These are phyloP conservation scores for Notolabrus celidotus DNA, from an alignment of 2,797 vertebrate species.

Conservation along the genomic window DNA sequence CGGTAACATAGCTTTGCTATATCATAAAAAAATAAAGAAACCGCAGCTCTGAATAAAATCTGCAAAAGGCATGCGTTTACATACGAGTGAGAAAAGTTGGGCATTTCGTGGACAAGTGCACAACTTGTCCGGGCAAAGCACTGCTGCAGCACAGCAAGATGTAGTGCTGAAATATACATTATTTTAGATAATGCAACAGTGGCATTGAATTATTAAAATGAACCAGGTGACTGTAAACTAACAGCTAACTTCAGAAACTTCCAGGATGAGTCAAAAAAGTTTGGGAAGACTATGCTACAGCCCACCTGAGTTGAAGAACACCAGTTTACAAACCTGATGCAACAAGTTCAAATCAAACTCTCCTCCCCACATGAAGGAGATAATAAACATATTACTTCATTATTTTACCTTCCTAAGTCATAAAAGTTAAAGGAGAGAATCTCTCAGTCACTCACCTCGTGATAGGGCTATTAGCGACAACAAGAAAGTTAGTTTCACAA, in stretches of 20 bases:
- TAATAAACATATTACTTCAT: neutral
- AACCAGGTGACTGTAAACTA: neutral
- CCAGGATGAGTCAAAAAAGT: neutral
- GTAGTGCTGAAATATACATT: neutral
- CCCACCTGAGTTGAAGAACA: neutral
- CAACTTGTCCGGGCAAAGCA: constrained; percentile 26
- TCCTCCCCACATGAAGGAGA: neutral
- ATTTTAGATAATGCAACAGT: constrained; percentile 31
- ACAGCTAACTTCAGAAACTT: neutral
- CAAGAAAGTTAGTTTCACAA: constrained; percentile 82
- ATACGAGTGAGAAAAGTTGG: constrained; percentile 45
- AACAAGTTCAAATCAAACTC: constrained; percentile 24
- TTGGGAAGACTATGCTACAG: neutral
- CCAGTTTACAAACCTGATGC: neutral
- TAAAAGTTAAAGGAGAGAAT: neutral
- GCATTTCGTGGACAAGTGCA: constrained; percentile 26
- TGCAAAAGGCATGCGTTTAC: constrained; percentile 53
- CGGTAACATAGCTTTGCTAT: constrained; percentile 64
- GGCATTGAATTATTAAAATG: neutral
- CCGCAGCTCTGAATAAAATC: constrained; percentile 37
- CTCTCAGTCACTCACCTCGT: constrained; percentile 77
- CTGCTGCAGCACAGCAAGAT: neutral
- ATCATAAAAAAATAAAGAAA: constrained; percentile 1
- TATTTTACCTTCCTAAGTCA: neutral
- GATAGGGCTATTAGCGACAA: constrained; percentile 80